Evolutionary conservation across 2,113 vertebrate species (phyloP).

Genomic region (Nestor notabilis): DNA sequence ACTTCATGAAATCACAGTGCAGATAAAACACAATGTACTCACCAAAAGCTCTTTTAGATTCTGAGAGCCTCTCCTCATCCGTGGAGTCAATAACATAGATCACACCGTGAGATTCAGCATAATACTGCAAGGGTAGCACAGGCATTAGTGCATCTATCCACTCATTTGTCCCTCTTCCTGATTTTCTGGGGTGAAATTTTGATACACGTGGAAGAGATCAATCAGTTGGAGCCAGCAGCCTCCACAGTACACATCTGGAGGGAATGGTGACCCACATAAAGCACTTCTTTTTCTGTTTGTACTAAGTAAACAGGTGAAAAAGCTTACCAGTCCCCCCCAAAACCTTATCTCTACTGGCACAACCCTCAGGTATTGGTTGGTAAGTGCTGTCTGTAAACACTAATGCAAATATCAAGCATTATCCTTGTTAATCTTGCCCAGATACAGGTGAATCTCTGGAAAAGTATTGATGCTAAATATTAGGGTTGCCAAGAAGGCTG

Average conservation of each 20-base stretch:
- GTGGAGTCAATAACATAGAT: conserved; percentile 98
- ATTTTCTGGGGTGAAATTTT: not conserved
- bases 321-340: not conserved
- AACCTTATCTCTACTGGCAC: not conserved
- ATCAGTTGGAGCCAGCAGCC: not conserved
- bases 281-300: not conserved
- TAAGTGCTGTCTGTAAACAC: not conserved
- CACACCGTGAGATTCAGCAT: conserved; percentile 94
- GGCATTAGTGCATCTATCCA: accelerated
- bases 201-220: not conserved
- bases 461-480: not conserved
- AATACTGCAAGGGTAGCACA: conserved; percentile 81
- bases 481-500: not conserved
- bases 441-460: not conserved
- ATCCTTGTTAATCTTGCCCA: not conserved
- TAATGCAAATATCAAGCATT: not conserved
- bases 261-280: not conserved
- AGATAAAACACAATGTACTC: not conserved
- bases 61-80: conserved; percentile 88
- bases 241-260: not conserved
- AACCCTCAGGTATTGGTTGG: not conserved
- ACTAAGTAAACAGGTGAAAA: not conserved
- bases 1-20: not conserved
- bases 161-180: not conserved
- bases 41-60: conserved; percentile 97